Percentiles rank a stretch among this genome's conserved stretches.
Evolutionary conservation across 1,140 invertebrate species (phyloP).

Genomic region (Drosophila subobscura): DNA sequence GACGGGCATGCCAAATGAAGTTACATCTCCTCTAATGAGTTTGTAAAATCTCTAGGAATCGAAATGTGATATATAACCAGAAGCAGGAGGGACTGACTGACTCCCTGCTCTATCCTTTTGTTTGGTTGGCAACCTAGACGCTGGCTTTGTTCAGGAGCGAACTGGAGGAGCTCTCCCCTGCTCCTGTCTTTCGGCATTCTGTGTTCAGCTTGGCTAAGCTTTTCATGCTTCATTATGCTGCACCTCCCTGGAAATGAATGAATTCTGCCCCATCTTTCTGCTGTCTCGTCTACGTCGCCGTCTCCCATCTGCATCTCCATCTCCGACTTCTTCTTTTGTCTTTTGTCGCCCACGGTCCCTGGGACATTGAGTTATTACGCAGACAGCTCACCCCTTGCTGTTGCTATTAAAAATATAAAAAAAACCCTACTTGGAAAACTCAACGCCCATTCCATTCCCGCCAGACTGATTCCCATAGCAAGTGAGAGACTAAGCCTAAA

Average conservation of each 20-base stretch:
- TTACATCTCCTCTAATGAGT: conserved; percentile 55
- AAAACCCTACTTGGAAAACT: too few relatives aligned
- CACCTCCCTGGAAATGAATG: conserved; percentile 37
- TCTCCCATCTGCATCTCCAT: conserved; percentile 11
- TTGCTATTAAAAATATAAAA: conserved; percentile 19
- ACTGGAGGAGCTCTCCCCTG: too few relatives aligned
- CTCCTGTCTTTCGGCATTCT: conserved; percentile 14
- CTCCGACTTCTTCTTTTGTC: conserved; percentile 45
- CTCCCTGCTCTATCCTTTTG: conserved; percentile 23
- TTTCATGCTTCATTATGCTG: conserved; percentile 70
- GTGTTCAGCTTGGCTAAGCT: conserved; percentile 43
- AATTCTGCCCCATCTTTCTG: conserved; percentile 11
- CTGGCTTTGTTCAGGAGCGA: conserved; percentile 35
- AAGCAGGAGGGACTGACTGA: too few relatives aligned
- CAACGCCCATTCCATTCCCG: conserved; percentile 1
- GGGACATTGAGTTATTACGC: conserved; percentile 72
- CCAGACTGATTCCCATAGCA: conserved; percentile 37
- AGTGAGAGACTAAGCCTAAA: conserved; percentile 46
- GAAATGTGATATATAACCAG: conserved; percentile 20
- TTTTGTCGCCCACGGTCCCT: conserved; percentile 39
- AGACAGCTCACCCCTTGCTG: conserved; percentile 19
- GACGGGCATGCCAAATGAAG: conserved; percentile 64
- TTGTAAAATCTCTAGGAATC: conserved; percentile 41
- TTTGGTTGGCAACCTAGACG: conserved; percentile 32
- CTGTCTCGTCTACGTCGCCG: conserved; percentile 16